Base-by-base conservation (phyloP, 2,888 invertebrate species). In the Romanomermis culicivorax region DNA sequence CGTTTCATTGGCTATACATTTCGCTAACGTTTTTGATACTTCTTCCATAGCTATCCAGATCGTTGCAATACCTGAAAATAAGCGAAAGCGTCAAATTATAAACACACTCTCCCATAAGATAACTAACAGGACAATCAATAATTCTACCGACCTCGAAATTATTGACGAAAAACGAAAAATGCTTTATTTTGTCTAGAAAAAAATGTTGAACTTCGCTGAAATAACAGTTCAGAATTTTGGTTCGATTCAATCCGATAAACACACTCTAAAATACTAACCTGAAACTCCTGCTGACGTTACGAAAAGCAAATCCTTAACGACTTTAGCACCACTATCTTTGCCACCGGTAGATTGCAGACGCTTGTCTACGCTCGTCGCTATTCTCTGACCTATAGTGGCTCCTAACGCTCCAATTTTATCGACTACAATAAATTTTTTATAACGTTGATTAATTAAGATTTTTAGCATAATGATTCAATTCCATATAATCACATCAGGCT, bases 201-300 rank as follows among this genome's bases (percentile, higher is more conserved):
- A 11, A 17, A 23, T 42, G 42, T 64, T 42, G 65, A 64, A 26
- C 65, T 64, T 17, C 64, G n/a, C n/a, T n/a, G n/a, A n/a, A n/a
- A n/a, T n/a, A n/a, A n/a, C n/a, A n/a, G n/a, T n/a, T n/a, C n/a
- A n/a, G n/a, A n/a, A n/a, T n/a, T n/a, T n/a, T n/a, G n/a, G n/a
- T n/a, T n/a, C n/a, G n/a, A n/a, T n/a, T n/a, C n/a, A n/a, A n/a
- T n/a, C n/a, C n/a, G n/a, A n/a, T n/a, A n/a, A n/a, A n/a, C n/a
- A n/a, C n/a, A n/a, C n/a, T n/a, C n/a, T n/a, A n/a, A n/a, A n/a
- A n/a, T n/a, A n/a, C n/a, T n/a, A n/a, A 70, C 71, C 70, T 68
- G 78, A 77, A 1, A 81, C 75, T 23, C 80, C 79, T n/a, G 80
- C 80, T 1, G 79, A 78, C 1, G 81, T 79, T 4, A 81, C 78